phyloP scores from a whole-genome alignment of 2,888 invertebrate species.

The Scotopteryx bipunctaria region DNA sequence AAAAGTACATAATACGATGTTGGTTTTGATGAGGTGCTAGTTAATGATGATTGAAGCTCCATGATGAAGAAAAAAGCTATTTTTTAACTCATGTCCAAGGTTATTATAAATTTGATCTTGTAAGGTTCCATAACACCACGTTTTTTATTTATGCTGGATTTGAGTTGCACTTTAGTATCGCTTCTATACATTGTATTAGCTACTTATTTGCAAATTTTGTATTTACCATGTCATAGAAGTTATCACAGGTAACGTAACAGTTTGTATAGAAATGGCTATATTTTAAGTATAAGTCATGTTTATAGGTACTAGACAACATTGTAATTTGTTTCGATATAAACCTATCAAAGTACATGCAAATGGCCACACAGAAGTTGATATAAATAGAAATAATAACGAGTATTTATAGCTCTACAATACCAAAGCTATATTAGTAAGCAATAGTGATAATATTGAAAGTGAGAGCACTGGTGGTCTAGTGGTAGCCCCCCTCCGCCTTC shows the following conservation, averaged over 20 bases:
- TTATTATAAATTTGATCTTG: too few relatives aligned
- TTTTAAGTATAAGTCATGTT: conserved; percentile 8
- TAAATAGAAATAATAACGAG: conserved; percentile 9
- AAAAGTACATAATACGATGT: too few relatives aligned
- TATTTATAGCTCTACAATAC: conserved; percentile 17
- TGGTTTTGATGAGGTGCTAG: too few relatives aligned
- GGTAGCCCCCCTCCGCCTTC: too few relatives aligned
- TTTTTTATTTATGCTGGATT: too few relatives aligned
- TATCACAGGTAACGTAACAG: background rate
- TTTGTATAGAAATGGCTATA: background rate
- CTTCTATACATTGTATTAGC: background rate
- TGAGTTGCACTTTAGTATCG: background rate
- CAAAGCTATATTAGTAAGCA: conserved; percentile 6
- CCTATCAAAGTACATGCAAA: conserved; percentile 3
- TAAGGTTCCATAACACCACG: too few relatives aligned
- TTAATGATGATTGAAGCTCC: too few relatives aligned
- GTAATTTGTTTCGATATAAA: conserved; percentile 14
- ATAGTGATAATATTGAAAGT: background rate
- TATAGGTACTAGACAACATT: conserved; percentile 16
- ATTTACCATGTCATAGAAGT: background rate
- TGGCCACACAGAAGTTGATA: conserved; percentile 24
- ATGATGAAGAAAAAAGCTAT: too few relatives aligned
- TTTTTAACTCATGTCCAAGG: too few relatives aligned
- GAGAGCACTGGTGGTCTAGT: too few relatives aligned
- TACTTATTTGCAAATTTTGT: background rate